Conservation (phyloP, 2,797 vertebrate species). For the Urosaurus nigricauda region DNA sequence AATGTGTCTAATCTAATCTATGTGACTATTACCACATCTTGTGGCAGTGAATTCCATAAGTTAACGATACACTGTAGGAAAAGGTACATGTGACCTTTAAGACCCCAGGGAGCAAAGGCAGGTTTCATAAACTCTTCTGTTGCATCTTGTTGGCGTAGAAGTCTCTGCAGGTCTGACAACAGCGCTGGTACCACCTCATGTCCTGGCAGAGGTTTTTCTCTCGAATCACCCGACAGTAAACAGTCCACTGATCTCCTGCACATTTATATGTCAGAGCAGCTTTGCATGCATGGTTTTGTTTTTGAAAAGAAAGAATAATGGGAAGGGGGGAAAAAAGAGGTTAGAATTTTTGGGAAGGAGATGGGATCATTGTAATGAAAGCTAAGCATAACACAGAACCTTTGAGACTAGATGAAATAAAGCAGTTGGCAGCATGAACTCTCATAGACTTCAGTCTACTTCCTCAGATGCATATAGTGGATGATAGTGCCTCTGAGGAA, state of each 20-base stretch:
- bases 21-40: slow-evolving; percentile 2
- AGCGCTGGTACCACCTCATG: slow-evolving; percentile 98
- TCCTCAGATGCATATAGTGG: too few relatives aligned
- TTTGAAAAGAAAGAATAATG: background rate
- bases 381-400: background rate
- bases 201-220: slow-evolving; percentile 96
- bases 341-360: background rate
- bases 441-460: too few relatives aligned
- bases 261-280: slow-evolving; percentile 97
- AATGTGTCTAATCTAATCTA: slow-evolving; percentile 25
- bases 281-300: slow-evolving; percentile 59
- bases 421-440: too few relatives aligned
- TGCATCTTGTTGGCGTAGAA: slow-evolving; percentile 93
- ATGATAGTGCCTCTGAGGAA: too few relatives aligned
- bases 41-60: slow-evolving; percentile 32
- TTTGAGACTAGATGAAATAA: too few relatives aligned
- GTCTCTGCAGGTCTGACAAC: slow-evolving; percentile 96
- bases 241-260: slow-evolving; percentile 94
- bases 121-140: slow-evolving; percentile 82
- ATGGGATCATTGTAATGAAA: background rate
- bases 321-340: background rate
- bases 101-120: slow-evolving; percentile 66
- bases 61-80: slow-evolving; percentile 8
- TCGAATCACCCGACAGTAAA: slow-evolving; percentile 93
- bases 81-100: slow-evolving; percentile 60